Evolutionary conservation across 2,797 vertebrate species (phyloP), one percentile per base, ranked within the genome.

Genomic region (Ctenosaura bakeri): DNA sequence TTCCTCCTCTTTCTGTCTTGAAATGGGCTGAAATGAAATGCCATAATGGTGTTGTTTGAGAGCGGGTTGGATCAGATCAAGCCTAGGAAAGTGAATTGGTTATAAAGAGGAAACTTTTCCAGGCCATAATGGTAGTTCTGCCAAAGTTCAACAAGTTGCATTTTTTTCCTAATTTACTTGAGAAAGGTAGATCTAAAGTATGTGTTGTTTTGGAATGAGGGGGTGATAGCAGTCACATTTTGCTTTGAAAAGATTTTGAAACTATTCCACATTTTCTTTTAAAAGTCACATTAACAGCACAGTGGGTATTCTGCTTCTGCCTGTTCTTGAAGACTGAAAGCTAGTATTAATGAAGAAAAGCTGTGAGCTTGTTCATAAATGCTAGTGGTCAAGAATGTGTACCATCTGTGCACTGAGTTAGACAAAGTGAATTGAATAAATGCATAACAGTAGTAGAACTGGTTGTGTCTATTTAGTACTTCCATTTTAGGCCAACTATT

Each of bases 21-120:
- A 81, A 81, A 88, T 54, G 62, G 87, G n/a, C 46, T 71, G n/a
- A 42, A 80, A 9, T 16, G 46, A 69, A 88, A 26, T 54, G n/a
- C 78, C 16, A 22, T 32, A 69, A 6, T 88, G 50, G 62, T 69
- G 77, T n/a, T 69, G 77, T 12, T 80, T 88, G 46, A 46, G 38
- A 42, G 62, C 14, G 54, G 64, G 62, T 7, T 16, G 50, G 7
- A 80, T 32, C 69, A 81, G 38, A 86, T 54, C 24, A 18, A 80
- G 3, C 12, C 18, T 88, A n/a, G 6, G 26, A 74, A 69, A 35
- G n/a, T 35, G 4, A 81, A 71, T 32, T 71, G 78, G 32, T 18
- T 81, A 26, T 54, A 69, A 81, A 38, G 22, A 69, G 66, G 24
- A 79, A 69, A n/a, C 29, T 87, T 50, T 52, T 24, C n/a, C 46